A percentile compares a stretch with the other conserved stretches of the same genome.
phyloP scores from a whole-genome alignment of 2,888 invertebrate genomes.

The Molorchus minor region DNA sequence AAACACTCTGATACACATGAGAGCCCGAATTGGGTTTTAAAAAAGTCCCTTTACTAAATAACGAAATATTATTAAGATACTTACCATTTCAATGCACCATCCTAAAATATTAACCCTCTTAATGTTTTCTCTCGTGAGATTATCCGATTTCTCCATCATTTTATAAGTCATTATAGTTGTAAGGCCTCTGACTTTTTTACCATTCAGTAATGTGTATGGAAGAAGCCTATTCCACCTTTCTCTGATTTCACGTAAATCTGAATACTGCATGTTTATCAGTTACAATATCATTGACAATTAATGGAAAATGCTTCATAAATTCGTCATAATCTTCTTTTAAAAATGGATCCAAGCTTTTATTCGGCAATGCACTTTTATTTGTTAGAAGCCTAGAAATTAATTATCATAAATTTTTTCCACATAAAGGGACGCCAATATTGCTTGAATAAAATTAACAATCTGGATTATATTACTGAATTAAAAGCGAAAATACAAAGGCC shows the following conservation, averaged over 20 bases:
- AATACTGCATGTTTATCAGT: not conserved
- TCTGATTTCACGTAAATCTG: not conserved
- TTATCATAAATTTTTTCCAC: no score
- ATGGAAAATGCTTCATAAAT: conserved; percentile 17
- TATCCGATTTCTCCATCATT: conserved; percentile 19
- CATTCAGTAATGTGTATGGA: conserved; percentile 7
- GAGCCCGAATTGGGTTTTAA: no score
- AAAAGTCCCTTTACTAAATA: no score
- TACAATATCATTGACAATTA: conserved; percentile 10
- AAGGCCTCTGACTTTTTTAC: conserved; percentile 15
- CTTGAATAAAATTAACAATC: no score
- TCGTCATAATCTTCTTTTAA: conserved; percentile 6
- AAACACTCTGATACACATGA: no score
- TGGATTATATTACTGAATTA: no score
- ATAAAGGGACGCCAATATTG: no score
- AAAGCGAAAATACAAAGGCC: no score
- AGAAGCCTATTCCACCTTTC: conserved; percentile 10
- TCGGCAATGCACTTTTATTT: no score
- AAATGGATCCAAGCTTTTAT: conserved; percentile 3
- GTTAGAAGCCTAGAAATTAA: no score
- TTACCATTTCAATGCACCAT: conserved; percentile 25
- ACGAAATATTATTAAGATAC: no score
- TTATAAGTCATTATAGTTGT: conserved; percentile 18
- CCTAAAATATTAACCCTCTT: conserved; percentile 20
- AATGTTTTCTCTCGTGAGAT: conserved; percentile 24